A percentile compares a stretch with the other conserved stretches of the same genome.
Evolutionary conservation across 2,888 invertebrate genomes (phyloP).

Genomic region (Actias luna): DNA sequence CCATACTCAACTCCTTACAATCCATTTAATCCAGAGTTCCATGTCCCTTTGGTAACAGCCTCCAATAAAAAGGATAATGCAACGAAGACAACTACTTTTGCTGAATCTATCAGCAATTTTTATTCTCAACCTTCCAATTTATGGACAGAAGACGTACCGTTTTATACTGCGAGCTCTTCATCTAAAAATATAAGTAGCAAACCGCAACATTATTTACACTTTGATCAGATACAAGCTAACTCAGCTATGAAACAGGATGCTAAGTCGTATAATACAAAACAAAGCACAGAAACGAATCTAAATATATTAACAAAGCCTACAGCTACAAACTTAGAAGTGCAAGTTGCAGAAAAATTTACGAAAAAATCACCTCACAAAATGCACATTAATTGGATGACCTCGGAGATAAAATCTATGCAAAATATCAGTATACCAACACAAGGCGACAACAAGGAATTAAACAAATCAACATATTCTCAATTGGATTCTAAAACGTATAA

Average conservation of each 20-base stretch:
- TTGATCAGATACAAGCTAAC: conserved; percentile 50
- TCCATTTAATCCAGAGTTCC: conserved; percentile 75
- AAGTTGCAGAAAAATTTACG: conserved; percentile 63
- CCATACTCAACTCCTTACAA: conserved; percentile 67
- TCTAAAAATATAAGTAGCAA: conserved; percentile 55
- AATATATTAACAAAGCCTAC: conserved; percentile 50
- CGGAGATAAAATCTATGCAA: conserved; percentile 70
- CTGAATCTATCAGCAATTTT: conserved; percentile 69
- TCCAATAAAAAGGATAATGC: conserved; percentile 60
- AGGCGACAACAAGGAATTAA: conserved; percentile 52
- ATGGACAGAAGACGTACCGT: conserved; percentile 72
- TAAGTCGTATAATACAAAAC: conserved; percentile 62
- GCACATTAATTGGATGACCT: conserved; percentile 80
- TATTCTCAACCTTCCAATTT: conserved; percentile 70
- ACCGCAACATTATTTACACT: conserved; percentile 58
- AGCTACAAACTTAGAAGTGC: conserved; percentile 45
- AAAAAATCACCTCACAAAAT: conserved; percentile 74
- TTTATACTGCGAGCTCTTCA: conserved; percentile 61
- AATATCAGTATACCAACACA: conserved; percentile 55
- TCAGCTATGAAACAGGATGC: conserved; percentile 46
- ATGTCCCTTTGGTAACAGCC: conserved; percentile 65
- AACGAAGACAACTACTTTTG: conserved; percentile 51
- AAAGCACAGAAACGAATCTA: conserved; percentile 37
- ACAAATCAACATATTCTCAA: conserved; percentile 55
- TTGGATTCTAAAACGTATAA: conserved; percentile 55